These are phyloP conservation scores for Steinernema scapterisci DNA, from an alignment of 2,888 invertebrate genomes.

Conservation along the genomic window DNA sequence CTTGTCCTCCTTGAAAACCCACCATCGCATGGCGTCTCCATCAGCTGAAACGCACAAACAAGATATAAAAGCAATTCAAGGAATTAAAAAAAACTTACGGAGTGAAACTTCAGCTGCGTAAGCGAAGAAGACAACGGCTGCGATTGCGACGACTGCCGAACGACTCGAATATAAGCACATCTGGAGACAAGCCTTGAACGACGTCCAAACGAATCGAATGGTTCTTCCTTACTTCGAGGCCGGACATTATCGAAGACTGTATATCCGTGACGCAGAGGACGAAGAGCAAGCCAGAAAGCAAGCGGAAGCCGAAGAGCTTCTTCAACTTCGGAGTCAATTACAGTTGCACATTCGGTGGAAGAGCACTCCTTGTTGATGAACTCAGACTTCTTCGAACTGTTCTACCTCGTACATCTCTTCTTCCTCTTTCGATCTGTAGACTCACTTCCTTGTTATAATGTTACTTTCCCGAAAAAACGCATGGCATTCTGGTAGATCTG, in stretches of 20 bases:
- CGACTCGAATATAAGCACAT: slow-evolving; percentile 97
- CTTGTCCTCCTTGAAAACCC: no score
- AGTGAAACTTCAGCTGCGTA: slow-evolving; percentile 93
- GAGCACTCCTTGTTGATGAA: no score
- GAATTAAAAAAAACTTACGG: slow-evolving; percentile 99
- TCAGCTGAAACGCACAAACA: slow-evolving; percentile 98
- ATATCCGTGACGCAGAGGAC: slow-evolving; percentile 96
- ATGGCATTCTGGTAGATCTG: no score
- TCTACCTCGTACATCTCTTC: no score
- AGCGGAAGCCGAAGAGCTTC: slow-evolving; percentile 68
- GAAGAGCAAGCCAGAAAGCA: slow-evolving; percentile 88
- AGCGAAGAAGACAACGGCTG: no score
- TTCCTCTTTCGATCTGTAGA: no score
- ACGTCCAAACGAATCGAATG: slow-evolving; percentile 88
- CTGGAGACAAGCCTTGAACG: slow-evolving; percentile 79
- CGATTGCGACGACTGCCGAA: no score
- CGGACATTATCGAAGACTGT: slow-evolving; percentile 97
- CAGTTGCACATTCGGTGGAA: no score
- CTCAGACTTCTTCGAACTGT: no score
- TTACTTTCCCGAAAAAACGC: not conserved
- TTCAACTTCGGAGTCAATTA: no score
- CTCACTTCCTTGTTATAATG: not conserved
- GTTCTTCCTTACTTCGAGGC: slow-evolving; percentile 99
- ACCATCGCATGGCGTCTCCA: slow-evolving; percentile 99
- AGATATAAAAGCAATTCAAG: slow-evolving; percentile 97